Evolutionary conservation across 2,888 invertebrate species (phyloP), one percentile per base, ranked within the genome.

Genomic region (Stramonita haemastoma): DNA sequence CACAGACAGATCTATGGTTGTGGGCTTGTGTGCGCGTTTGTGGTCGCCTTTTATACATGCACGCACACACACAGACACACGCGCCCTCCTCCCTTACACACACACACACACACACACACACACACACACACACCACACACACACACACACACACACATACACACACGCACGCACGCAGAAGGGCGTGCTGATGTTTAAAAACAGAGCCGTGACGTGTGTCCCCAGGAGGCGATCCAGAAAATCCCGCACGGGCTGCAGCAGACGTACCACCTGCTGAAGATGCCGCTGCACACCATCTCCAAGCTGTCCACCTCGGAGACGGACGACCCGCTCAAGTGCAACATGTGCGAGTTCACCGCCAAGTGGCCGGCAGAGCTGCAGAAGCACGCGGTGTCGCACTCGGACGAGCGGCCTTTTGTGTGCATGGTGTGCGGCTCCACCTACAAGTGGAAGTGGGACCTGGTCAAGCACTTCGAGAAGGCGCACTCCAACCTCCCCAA

Each of bases 361-460:
- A 94, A 95, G 86, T 95, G 95, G 94, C 94, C 95, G 19, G 95
- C 95, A 1, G 96, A 96, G 89, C 93, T 96, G 26, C 94, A 95
- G 90, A 95, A 95, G 84, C 96, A 96, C 92, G 95, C 95, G 66
- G 94, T 95, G 29, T 95, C 95, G 17, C 96, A 96, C 91, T 95
- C 95, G 13, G 95, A 95, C 90, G 94, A 94, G 56, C 91, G 95
- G 26, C 95, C 95, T 11, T 95, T 95, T 90, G 93, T 95, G 26
- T 95, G 95, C 90, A 95, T 95, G 93, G 94, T 95, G 11, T 96
- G 96, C 92, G 95, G 95, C 0, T 94, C 95, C 19, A 95, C 95
- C 29, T 96, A 95, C 93, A 95, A 96, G 89, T 95, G 96, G 95
- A 95, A 95, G 90, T 95, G 95, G 95, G 95, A 96, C 91, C 92